phyloP scores from a whole-genome alignment of 1,140 invertebrate genomes.

The Lasaia peninsularis region DNA sequence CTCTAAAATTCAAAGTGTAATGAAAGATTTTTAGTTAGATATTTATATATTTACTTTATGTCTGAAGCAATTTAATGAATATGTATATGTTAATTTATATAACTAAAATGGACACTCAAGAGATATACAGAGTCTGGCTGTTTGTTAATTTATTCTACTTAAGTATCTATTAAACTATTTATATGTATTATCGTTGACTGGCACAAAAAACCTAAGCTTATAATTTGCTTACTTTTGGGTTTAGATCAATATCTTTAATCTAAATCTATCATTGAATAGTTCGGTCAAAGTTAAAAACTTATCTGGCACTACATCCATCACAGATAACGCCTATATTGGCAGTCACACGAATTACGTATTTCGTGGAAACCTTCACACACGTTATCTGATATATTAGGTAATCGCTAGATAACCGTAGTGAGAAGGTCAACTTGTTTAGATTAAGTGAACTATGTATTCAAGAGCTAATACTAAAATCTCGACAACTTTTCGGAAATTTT shows the following conservation, averaged over 20 bases:
- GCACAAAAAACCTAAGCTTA: no score
- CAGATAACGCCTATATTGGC: slow-evolving; percentile 12
- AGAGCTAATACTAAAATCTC: background rate
- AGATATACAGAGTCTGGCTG: no score
- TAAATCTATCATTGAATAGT: background rate
- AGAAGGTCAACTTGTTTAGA: slow-evolving; percentile 15
- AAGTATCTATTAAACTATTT: no score
- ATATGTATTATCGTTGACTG: no score
- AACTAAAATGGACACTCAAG: no score
- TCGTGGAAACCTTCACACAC: slow-evolving; percentile 16
- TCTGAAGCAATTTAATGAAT: no score
- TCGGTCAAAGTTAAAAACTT: background rate
- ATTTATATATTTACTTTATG: no score
- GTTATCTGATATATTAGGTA: slow-evolving; percentile 23
- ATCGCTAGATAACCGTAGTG: slow-evolving; percentile 26
- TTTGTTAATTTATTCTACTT: no score
- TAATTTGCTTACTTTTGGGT: no score
- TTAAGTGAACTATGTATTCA: background rate
- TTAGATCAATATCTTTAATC: background rate
- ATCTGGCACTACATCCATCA: slow-evolving; percentile 19
- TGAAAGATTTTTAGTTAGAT: no score
- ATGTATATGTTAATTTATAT: no score
- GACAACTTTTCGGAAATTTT: background rate
- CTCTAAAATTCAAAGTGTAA: no score
- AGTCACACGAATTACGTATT: slow-evolving; percentile 10